Evolutionary conservation across 1,140 invertebrate species (phyloP), one percentile per base, ranked within the genome.

Genomic region (Drosophila arizonae): DNA sequence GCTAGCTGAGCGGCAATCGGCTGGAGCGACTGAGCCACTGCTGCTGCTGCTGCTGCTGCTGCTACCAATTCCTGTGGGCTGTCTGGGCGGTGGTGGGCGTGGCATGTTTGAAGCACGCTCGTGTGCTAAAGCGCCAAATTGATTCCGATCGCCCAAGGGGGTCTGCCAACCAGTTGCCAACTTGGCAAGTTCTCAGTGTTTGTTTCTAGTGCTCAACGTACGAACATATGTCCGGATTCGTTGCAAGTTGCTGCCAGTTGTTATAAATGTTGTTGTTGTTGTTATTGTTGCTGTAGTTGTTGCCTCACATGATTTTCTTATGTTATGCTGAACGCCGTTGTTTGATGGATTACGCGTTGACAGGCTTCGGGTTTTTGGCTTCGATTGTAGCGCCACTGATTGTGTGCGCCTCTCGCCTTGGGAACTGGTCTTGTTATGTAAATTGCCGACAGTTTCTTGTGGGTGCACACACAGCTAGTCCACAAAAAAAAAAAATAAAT

Each of bases 41-140:
- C 51, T 6, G 24, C 21, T 46, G n/a, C 5, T 1, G 43, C 43
- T 0, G 17, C 17, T 46, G n/a, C 17, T 3, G 6, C n/a, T 46
- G n/a, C 17, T 15, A 17, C 43, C 43, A 46, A 46, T 46, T 46
- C 43, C 43, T 46, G 43, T 46, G 43, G 43, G 43, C 43, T 46
- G 43, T 6, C n/a, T 46, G 43, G 66, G 64, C 60, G 36, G 68
- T 13, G 9, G 76, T 87, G 82, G 84, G 84, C 84, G 84, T 87
- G 85, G 81, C 84, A 73, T 68, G 76, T 74, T 66, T 68, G 82
- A 72, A 62, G 68, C 79, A 82, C 78, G 79, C 80, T 87, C 79
- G 85, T 88, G 84, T 87, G 84, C 77, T 84, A 89, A 88, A 88
- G 85, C 84, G 84, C 85, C 80, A 88, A 88, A 88, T 88, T 88